Base-by-base conservation (phyloP, 2,113 vertebrate genomes). In the Bucco capensis region DNA sequence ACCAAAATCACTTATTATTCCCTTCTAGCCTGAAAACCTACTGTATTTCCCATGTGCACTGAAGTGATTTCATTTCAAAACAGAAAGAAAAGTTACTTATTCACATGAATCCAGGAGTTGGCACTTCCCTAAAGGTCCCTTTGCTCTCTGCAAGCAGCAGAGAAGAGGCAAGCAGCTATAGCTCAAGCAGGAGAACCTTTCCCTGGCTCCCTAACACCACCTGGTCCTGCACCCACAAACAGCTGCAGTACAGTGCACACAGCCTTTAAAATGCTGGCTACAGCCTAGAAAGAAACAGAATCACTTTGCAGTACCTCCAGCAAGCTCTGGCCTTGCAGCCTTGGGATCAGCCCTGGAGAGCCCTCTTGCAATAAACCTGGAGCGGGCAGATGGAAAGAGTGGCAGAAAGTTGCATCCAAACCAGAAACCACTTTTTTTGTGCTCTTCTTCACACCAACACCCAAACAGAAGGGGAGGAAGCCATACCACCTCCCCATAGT, bases 141-240 rank as follows among this genome's bases (percentile, higher is more conserved):
- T 8, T 4, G 5, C 1, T 17, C 51, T 14, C 14, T 37, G 30
- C 37, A 51, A 51, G 31, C 71, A 81, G 61, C 35, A 33, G n/a
- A 18, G 30, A 73, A 21, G 28, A 33, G 13, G 50, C n/a, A 4
- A 35, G 57, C 30, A 65, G 28, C 40, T 31, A 4, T 28, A 19
- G 12, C 3, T 17, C 2, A 3, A 31, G 44, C 42, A 78, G 18
- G 31, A 10, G 2, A 18, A 40, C 37, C 1, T 2, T 2, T 60
- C 42, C n/a, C 35, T 4, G 0, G 18, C 13, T 27, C 46, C 35
- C 21, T 19, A 27, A 9, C 30, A 38, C 44, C 8, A 17, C 31
- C 10, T 1, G 1, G 37, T 7, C 50, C 58, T 44, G 33, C 37
- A 15, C 50, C 27, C 47, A 70, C 12, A 42, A 86, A 28, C 9